Conservation (phyloP, 1,140 invertebrate genomes). For the Neodiprion pinetum region DNA sequence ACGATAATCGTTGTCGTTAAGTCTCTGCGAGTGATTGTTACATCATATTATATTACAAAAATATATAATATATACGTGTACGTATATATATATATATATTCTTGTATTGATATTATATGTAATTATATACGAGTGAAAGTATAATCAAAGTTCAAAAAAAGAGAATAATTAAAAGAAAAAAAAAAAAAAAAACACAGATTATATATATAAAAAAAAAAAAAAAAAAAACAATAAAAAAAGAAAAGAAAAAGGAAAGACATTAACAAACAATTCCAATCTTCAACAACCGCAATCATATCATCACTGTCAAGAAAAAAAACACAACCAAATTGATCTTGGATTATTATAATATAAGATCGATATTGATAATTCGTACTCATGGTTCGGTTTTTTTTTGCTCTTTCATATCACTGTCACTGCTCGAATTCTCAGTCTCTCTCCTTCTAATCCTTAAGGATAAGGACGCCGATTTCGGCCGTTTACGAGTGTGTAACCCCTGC, state of each 20-base stretch:
- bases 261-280: conserved; percentile 57
- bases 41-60: no score
- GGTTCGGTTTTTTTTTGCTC: neutral
- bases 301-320: conserved; percentile 56
- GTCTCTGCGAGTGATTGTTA: no score
- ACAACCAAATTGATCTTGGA: conserved; percentile 57
- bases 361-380: conserved; percentile 2
- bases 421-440: conserved; percentile 2
- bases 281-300: conserved; percentile 58
- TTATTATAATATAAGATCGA: neutral
- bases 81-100: no score
- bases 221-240: conserved; percentile 40
- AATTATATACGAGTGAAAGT: neutral
- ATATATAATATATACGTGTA: no score
- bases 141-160: no score
- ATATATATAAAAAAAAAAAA: conserved; percentile 25
- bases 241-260: conserved; percentile 41
- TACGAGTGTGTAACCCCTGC: neutral
- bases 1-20: no score
- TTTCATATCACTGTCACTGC: conserved; percentile 4
- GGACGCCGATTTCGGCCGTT: conserved; percentile 6
- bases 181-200: neutral
- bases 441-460: neutral
- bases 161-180: neutral
- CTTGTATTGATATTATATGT: neutral